Percentiles rank a stretch among this genome's conserved stretches.
Evolutionary conservation across 2,113 vertebrate genomes (phyloP).

Genomic region (Quiscalus mexicanus): DNA sequence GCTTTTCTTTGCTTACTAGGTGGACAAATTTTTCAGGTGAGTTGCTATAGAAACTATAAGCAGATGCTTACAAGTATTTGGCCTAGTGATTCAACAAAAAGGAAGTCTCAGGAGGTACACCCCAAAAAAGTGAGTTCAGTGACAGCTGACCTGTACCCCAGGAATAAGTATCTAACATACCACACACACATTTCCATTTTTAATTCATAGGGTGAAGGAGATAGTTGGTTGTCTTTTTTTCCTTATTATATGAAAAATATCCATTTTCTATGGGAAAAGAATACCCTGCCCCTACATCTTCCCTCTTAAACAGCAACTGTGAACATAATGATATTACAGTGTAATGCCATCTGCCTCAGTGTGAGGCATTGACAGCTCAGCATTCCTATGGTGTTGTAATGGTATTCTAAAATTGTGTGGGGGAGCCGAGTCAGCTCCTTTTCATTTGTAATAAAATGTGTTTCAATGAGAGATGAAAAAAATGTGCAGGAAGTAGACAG

Average conservation of each 20-base stretch:
- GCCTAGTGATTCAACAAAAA: not conserved
- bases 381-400: accelerated
- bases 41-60: not conserved
- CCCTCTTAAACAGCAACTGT: not conserved
- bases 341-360: not conserved
- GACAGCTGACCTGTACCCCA: not conserved
- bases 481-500: not conserved
- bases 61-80: not conserved
- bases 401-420: not conserved
- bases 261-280: not conserved
- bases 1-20: not conserved
- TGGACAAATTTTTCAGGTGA: not conserved
- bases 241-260: not conserved
- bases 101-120: not conserved
- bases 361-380: not conserved
- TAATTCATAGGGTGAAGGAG: not conserved
- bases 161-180: not conserved
- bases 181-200: not conserved
- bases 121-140: not conserved
- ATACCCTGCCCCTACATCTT: not conserved
- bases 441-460: not conserved
- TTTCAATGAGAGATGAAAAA: not conserved
- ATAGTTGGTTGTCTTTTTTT: not conserved
- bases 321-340: not conserved
- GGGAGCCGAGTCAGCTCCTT: not conserved